These are phyloP conservation scores for Onychomys leucogaster DNA, from an alignment of 2,797 vertebrate genomes.

Conservation along the genomic window DNA sequence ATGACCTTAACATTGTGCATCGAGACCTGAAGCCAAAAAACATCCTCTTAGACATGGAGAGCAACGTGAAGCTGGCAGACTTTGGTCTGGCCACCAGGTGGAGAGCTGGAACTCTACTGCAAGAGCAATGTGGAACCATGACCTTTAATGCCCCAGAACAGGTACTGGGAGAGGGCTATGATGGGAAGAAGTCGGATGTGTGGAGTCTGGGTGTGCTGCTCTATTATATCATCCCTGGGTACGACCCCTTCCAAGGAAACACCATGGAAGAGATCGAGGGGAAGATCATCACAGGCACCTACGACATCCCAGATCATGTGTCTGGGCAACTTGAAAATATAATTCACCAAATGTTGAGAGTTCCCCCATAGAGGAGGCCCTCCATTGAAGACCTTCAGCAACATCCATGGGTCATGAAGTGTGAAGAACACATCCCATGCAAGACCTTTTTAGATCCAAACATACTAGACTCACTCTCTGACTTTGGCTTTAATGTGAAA, in stretches of 20 bases:
- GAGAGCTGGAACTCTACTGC: rapidly evolving
- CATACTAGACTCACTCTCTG: no score
- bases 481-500: no score
- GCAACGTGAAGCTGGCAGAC: neutral
- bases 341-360: no score
- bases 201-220: neutral
- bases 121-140: neutral
- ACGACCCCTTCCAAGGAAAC: neutral
- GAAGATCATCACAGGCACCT: no score
- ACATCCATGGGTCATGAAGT: no score
- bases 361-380: no score
- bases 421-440: no score
- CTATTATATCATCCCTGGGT: neutral
- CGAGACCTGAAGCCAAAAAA: neutral
- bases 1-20: neutral
- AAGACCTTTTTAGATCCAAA: no score
- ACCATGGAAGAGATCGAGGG: neutral
- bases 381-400: no score
- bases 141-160: neutral
- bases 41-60: neutral
- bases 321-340: no score
- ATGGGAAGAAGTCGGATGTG: neutral
- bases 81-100: neutral
- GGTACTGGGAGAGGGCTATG: neutral
- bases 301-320: no score